Evolutionary conservation across 2,888 invertebrate species (phyloP).

Genomic region (Antitype chi): DNA sequence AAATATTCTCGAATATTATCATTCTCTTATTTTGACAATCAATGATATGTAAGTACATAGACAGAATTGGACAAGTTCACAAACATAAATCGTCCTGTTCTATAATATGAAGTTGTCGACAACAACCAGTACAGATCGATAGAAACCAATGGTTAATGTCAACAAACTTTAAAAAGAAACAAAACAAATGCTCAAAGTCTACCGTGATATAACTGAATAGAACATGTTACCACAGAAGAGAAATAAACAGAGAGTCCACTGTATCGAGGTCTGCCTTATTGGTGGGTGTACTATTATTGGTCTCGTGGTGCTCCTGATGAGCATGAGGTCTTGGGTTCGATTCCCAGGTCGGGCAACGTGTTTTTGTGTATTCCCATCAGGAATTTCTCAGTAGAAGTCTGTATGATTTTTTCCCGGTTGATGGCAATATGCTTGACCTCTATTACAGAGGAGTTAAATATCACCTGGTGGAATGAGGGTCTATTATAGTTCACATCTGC

Average conservation of each 20-base stretch:
- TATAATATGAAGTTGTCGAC: conserved; percentile 12
- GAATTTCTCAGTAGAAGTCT: neutral
- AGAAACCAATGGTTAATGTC: conserved; percentile 27
- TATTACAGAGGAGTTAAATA: neutral
- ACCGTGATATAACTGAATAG: conserved; percentile 33
- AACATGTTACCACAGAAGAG: neutral
- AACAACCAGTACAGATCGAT: conserved; percentile 30
- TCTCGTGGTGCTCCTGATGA: neutral
- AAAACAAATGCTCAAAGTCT: conserved; percentile 35
- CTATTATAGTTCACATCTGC: too few relatives aligned
- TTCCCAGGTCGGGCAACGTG: neutral
- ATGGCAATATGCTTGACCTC: neutral
- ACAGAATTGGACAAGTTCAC: neutral
- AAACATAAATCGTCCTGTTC: neutral
- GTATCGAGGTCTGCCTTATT: neutral
- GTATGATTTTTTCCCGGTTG: neutral
- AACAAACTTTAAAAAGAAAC: conserved; percentile 49
- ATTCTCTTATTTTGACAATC: neutral
- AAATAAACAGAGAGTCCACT: conserved; percentile 7
- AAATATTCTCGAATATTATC: too few relatives aligned
- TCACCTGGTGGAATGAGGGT: neutral
- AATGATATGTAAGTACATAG: conserved; percentile 1
- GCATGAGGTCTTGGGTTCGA: neutral
- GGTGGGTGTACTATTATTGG: too few relatives aligned
- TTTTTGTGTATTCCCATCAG: neutral